Base-by-base conservation (phyloP, 2,797 vertebrate species). In the Cygnus olor region DNA sequence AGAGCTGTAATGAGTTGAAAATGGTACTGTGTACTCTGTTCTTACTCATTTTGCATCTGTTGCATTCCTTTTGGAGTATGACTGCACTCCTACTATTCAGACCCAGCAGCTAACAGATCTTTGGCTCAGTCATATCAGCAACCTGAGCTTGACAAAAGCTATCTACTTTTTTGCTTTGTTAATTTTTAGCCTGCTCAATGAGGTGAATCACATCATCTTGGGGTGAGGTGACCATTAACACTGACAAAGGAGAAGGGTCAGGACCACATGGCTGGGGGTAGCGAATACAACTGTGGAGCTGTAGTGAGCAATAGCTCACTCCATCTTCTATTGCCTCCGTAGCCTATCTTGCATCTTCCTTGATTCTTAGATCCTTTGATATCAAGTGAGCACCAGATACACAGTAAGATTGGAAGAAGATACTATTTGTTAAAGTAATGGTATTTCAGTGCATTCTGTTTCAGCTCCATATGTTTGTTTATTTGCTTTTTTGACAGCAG, bases 401-500 rank as follows among this genome's bases (percentile, higher is more conserved):
- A 16, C 34, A 27, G 7, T 22, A 40, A 10, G 18, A 32, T 25
- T 18, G 56, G 40, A n/a, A 38, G 53, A 24, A 11, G 10, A 58
- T 11, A 1, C 20, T 42, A 1, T 47, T 56, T 12, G 14, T n/a
- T 36, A 2, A 0, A 57, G 79, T 32, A 58, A 10, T 34, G 2
- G 11, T 54, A 1, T 68, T 77, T 32, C 64, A 32, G 0, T 72
- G 65, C 44, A 21, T 56, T 65, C 69, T 32, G 40, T 42, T 64
- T 78, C 45, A 83, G 36, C 51, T 80, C 10, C 5, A 6, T n/a
- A 7, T 6, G 1, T 44, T 66, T 34, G 42, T 20, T 42, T 42
- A 1, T 1, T 90, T 34, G 40, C 20, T 47, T 66, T 93, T 77
- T 49, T 86, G 60, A 28, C 14, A 86, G 64, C 73, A 53, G 24